Conservation (phyloP, 2,888 invertebrate genomes). For the Mimachlamys varia region DNA sequence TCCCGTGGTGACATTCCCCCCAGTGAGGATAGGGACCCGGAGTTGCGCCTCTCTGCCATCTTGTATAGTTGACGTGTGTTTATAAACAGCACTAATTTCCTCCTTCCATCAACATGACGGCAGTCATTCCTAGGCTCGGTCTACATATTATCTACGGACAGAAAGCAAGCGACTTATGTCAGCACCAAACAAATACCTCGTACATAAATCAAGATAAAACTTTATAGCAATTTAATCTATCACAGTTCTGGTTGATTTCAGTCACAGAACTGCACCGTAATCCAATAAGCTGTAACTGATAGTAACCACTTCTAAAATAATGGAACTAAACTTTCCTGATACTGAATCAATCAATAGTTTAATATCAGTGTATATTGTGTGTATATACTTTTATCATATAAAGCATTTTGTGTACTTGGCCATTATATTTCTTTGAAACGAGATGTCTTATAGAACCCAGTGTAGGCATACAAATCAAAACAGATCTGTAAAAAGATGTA, state of each 20-base stretch:
- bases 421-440: too few species aligned
- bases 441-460: too few species aligned
- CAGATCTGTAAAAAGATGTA: too few species aligned
- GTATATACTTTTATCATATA: background rate
- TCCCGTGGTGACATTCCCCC: conserved; percentile 63
- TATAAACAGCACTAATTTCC: background rate
- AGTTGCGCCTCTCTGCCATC: conserved; percentile 56
- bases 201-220: too few species aligned
- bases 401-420: background rate
- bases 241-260: background rate
- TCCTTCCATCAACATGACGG: background rate
- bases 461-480: too few species aligned
- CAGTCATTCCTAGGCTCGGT: background rate
- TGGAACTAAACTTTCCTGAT: background rate
- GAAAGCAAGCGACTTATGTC: background rate
- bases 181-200: background rate
- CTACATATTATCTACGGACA: background rate
- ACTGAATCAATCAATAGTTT: too few species aligned
- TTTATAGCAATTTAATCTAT: background rate
- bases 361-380: background rate
- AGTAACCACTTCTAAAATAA: background rate
- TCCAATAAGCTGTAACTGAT: background rate
- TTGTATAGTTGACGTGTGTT: conserved; percentile 1
- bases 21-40: conserved; percentile 65
- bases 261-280: background rate